A percentile compares a stretch with the other conserved stretches of the same genome.
Evolutionary conservation across 2,888 invertebrate genomes (phyloP).

Genomic region (Pilophorus perplexus): DNA sequence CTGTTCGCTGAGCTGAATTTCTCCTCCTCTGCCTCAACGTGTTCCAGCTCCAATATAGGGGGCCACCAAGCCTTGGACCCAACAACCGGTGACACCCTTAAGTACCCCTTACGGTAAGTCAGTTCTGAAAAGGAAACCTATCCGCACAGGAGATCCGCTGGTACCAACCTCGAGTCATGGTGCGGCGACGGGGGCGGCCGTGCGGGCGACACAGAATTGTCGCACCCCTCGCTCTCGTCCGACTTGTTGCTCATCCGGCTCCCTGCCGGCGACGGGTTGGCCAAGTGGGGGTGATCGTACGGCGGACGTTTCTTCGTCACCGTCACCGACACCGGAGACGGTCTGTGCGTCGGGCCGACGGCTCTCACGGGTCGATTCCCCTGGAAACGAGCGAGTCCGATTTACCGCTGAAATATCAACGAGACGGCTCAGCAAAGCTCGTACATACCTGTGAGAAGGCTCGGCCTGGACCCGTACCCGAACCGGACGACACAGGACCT

Average conservation of each 20-base stretch:
- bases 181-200: constrained; percentile 30
- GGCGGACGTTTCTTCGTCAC: constrained; percentile 41
- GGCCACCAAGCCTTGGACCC: too few relatives aligned
- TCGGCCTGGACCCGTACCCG: constrained; percentile 23
- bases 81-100: too few relatives aligned
- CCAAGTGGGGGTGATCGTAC: constrained; percentile 23
- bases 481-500: constrained; percentile 28
- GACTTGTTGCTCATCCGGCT: background rate
- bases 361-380: constrained; percentile 43
- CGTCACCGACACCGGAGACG: constrained; percentile 40
- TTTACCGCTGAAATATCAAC: background rate
- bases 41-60: too few relatives aligned
- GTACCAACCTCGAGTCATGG: constrained; percentile 26
- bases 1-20: too few relatives aligned
- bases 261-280: background rate
- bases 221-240: constrained; percentile 32
- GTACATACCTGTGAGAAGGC: constrained; percentile 28
- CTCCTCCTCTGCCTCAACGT: too few relatives aligned
- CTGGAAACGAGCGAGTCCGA: constrained; percentile 11
- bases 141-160: background rate
- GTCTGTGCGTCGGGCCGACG: constrained; percentile 43
- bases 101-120: too few relatives aligned
- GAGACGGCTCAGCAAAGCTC: background rate
- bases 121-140: too few relatives aligned
- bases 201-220: constrained; percentile 28